Percentiles rank a stretch among this genome's conserved stretches.
phyloP scores from a whole-genome alignment of 2,888 invertebrate genomes.

The Dexiosoma caninum region DNA sequence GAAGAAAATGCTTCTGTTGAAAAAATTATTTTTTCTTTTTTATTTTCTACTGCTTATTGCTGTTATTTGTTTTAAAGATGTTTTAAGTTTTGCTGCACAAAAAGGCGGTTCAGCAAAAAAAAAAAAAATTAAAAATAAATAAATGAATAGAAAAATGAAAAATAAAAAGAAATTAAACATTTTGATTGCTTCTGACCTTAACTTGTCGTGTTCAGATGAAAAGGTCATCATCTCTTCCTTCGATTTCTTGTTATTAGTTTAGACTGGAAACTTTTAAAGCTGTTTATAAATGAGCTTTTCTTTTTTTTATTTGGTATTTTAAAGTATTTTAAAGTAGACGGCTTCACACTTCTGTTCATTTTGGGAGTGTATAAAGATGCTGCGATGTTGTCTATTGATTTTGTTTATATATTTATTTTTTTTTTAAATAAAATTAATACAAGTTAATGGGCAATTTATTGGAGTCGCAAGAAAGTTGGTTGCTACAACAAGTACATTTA shows the following conservation, averaged over 20 bases:
- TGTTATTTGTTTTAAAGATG: conserved; percentile 37
- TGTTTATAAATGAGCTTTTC: conserved; percentile 20
- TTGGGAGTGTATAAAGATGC: conserved; percentile 14
- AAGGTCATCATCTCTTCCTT: conserved; percentile 71
- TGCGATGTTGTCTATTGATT: conserved; percentile 6
- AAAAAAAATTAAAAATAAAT: too few species aligned
- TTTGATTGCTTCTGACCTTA: conserved; percentile 76
- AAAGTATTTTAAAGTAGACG: conserved; percentile 42
- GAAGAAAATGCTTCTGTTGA: conserved; percentile 57
- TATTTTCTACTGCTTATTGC: not conserved
- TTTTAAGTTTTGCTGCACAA: not conserved
- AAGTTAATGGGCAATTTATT: conserved; percentile 16
- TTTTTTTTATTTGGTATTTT: not conserved
- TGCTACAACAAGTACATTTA: not conserved
- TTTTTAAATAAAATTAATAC: not conserved
- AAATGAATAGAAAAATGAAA: too few species aligned
- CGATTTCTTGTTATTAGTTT: conserved; percentile 20
- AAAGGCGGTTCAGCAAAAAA: conserved; percentile 51
- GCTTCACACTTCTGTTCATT: conserved; percentile 59
- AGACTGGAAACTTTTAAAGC: conserved; percentile 6
- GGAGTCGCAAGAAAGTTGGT: not conserved
- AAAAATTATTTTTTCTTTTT: not conserved
- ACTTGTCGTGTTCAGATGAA: conserved; percentile 74
- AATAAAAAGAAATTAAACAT: conserved; percentile 43
- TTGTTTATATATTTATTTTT: too few species aligned